These are phyloP conservation scores for Pogonocichla stellata DNA, from an alignment of 2,113 vertebrate genomes.

Conservation along the genomic window DNA sequence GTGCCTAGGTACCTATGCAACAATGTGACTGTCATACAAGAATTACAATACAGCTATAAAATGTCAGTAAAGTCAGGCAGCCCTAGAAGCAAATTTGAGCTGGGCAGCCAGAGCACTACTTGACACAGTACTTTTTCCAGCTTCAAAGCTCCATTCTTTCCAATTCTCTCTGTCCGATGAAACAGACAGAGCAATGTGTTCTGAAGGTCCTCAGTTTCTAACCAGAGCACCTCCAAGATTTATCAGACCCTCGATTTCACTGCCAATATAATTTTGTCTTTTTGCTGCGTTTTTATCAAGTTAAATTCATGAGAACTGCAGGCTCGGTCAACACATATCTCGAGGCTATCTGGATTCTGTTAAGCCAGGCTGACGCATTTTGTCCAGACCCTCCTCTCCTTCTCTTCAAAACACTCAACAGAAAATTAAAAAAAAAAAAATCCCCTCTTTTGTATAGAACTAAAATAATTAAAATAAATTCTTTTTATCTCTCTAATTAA, in stretches of 20 bases:
- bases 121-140: background rate
- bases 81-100: background rate
- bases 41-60: background rate
- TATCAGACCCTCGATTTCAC: background rate
- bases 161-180: background rate
- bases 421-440: background rate
- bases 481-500: constrained; percentile 70
- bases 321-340: background rate
- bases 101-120: background rate
- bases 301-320: background rate
- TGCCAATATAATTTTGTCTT: background rate
- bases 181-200: background rate
- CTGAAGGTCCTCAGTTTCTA: background rate
- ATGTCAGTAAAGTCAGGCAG: background rate
- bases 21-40: background rate
- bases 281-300: background rate
- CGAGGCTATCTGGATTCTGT: background rate
- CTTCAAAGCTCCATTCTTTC: constrained; percentile 21
- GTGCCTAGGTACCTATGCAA: background rate
- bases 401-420: background rate
- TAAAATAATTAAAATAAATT: constrained; percentile 73
- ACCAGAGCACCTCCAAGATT: background rate
- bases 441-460: constrained; percentile 21
- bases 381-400: background rate
- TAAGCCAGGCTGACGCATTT: background rate